Base-by-base conservation (phyloP, 2,888 invertebrate species). In the Nipponacmea schrenckii region DNA sequence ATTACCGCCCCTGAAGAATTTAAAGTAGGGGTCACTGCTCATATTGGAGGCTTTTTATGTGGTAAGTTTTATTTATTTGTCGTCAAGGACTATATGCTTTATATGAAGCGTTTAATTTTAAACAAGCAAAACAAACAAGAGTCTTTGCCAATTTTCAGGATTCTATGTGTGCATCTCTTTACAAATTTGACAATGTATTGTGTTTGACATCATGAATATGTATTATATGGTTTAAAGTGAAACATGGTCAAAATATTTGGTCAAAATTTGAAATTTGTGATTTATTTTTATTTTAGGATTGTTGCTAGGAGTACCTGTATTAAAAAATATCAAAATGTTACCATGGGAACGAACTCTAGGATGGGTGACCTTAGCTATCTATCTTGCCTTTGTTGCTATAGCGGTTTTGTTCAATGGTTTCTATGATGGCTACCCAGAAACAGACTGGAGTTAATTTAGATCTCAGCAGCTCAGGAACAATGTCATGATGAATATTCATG, bases 1-100 rank as follows among this genome's bases (percentile, higher is more conserved):
- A 96, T 97, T 88, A 74, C 75, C 62, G 91, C 93, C 74, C 90
- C 92, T 24, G 91, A 93, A 67, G 90, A 92, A 1, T 93, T 93
- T 12, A 84, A 96, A 89, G 94, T 97, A 69, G 97, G 97, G 15
- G 97, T 98, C 86, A 94, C 95, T 0, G 98, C 98, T 10, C 98
- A 98, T 90, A 90, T 97, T 64, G 96, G 94, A 0, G 97, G 98
- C 1, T 95, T 96, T 62, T 80, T 96, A 1, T 96, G 96, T 69
- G 98, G 98, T 89, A 67, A 74, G 79, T 71, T 17, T 39, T 31
- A 20, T 17, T 20, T 12, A 15, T 31, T 12, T 39, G n/a, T n/a
- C n/a, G n/a, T n/a, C n/a, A n/a, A n/a, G n/a, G n/a, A n/a, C n/a
- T n/a, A n/a, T n/a, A n/a, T n/a, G 5, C 31, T 31, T 31, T 5